Base-by-base conservation (phyloP, 2,888 invertebrate species). In the Quadroppia sp. region DNA sequence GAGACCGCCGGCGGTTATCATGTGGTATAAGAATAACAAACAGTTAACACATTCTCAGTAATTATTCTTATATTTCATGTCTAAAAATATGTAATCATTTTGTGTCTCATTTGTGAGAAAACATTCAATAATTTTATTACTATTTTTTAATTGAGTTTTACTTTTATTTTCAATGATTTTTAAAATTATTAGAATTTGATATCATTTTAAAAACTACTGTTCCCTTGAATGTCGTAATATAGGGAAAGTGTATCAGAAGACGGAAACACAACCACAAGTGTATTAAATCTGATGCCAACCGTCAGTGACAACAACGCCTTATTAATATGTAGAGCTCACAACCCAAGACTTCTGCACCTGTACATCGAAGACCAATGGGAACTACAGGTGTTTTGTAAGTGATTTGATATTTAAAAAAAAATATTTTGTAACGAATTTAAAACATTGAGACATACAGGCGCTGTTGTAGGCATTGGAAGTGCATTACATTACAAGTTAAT, bases 251-350 rank as follows among this genome's bases (percentile, higher is more conserved):
- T 69, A 13, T 69, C 61, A 42, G 32, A n/a, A 23, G 71, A 74
- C 32, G 53, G 56, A 17, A 74, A 74, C 40, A 70, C 56, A 30
- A 74, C 74, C 20, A 53, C 50, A 36, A 74, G 74, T 61, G 53
- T 71, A 71, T 36, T 74, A 20, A 74, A 70, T 32, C 53, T 74
- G 45, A 74, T 71, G 74, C 74, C 74, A n/a, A 56, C 74, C 15
- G 64, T 74, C 23, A 20, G 36, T n/a, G 74, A 74, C 48, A 40
- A 74, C 42, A 59, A 42, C n/a, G 50, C 64, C 48, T 48, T 50
- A 42, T 61, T 74, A 32, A 25, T 53, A 71, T 74, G 74, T 64
- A 50, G 70, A 32, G 74, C 74, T 30, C 56, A 74, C n/a, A 74
- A 74, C 42, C 9, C 36, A 28, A 20, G 67, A 13, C 69, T 73